Evolutionary conservation across 2,797 vertebrate species (phyloP).

Genomic region (Brachyalestes nurse): DNA sequence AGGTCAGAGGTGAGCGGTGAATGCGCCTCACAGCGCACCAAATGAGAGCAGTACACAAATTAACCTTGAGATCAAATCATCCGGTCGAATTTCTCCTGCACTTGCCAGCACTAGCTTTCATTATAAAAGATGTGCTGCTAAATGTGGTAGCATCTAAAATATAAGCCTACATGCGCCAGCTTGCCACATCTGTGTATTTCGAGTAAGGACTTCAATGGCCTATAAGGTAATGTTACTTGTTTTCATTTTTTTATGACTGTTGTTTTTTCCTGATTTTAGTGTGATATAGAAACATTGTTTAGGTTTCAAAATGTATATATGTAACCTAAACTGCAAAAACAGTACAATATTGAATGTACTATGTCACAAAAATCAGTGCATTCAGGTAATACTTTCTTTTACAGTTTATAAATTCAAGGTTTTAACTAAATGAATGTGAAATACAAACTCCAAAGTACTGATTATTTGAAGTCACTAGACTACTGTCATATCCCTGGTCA

Average conservation of each 20-base stretch:
- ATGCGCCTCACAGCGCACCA: conserved; percentile 4
- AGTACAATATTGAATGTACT: no score
- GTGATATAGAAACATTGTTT: no score
- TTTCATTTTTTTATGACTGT: not conserved
- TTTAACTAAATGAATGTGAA: no score
- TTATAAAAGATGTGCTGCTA: not conserved
- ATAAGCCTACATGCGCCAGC: not conserved
- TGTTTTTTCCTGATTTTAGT: no score
- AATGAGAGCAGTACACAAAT: conserved; percentile 36
- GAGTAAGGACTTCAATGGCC: not conserved
- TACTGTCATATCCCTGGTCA: no score
- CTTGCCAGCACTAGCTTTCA: conserved; percentile 25
- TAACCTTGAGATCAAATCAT: conserved; percentile 46
- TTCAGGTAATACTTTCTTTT: no score
- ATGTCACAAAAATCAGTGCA: no score
- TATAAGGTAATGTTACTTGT: not conserved
- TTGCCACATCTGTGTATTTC: not conserved
- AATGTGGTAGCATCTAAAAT: not conserved
- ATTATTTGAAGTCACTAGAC: no score
- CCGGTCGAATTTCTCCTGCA: conserved; percentile 14
- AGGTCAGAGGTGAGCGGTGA: conserved; percentile 19
- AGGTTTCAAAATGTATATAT: no score
- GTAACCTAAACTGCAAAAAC: no score
- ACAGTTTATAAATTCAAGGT: no score
- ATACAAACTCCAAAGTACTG: no score